Evolutionary conservation across 2,113 vertebrate genomes (phyloP).

Genomic region (Steatornis caripensis): DNA sequence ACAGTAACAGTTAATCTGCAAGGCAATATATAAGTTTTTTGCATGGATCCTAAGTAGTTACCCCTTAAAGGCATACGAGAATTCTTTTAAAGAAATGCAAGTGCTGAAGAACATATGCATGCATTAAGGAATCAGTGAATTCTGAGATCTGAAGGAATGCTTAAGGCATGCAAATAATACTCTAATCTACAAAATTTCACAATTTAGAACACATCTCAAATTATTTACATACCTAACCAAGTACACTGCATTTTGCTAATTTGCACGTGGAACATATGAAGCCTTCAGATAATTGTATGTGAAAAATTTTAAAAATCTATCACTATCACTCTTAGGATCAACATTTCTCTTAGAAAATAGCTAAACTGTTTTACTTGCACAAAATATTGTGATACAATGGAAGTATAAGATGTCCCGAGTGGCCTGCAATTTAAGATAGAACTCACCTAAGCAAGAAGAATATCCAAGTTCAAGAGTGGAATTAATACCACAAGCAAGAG

Average conservation of each 20-base stretch:
- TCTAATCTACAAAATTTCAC: neutral
- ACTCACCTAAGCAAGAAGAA: neutral
- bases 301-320: neutral
- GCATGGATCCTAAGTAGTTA: neutral
- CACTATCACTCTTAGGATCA: neutral
- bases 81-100: neutral
- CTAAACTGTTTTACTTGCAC: neutral
- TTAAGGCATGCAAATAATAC: neutral
- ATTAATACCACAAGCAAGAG: neutral
- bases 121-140: neutral
- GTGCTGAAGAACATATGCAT: neutral
- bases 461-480: neutral
- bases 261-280: neutral
- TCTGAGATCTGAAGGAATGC: neutral
- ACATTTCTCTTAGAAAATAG: neutral
- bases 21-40: neutral
- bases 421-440: neutral
- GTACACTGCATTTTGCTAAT: neutral
- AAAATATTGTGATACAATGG: neutral
- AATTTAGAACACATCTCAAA: neutral
- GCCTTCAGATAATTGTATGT: neutral
- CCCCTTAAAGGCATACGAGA: neutral
- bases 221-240: neutral
- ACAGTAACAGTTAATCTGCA: neutral
- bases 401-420: neutral